Evolutionary conservation across 2,888 invertebrate species (phyloP), one percentile per base, ranked within the genome.

Genomic region (Oligia strigilis): DNA sequence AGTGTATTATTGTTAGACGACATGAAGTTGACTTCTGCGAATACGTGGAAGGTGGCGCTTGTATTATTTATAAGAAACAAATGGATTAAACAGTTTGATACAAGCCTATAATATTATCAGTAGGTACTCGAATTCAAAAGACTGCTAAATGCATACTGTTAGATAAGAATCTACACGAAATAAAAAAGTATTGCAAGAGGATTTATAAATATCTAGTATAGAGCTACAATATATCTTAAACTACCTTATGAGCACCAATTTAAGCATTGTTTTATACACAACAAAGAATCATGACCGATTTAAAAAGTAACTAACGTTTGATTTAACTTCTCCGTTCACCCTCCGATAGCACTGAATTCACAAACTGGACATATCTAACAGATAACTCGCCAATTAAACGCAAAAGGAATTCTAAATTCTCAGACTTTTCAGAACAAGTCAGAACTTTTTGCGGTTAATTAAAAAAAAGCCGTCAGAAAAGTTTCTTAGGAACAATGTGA

Each of bases 381-480:
- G 80, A 87, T 83, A 82, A 79, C 74, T 84, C 78, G 49, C 75
- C 82, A 89, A 84, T 89, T 83, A 87, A 83, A 82, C 43, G 43
- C n/a, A 40, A 83, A 81, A 84, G 71, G 78, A 83, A 89, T 88
- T 69, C 72, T 64, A 69, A 86, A 85, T 75, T 84, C 75, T 73
- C 49, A 71, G 69, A 75, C 71, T 72, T 83, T 79, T 75, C 64
- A 73, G 69, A 74, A 74, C 55, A 72, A 77, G 69, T 75, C 79
- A 13, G 36, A 89, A 89, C 40, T 84, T 83, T 72, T 49, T 69
- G 88, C 64, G 90, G 85, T 89, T 90, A 88, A 89, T 89, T 89
- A 90, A 90, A 89, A 89, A 79, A 90, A 89, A 73, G 76, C 80
- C 79, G 49, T 89, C 83, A 77, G 67, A 84, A 84, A 83, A 88